A percentile compares a stretch with the other conserved stretches of the same genome.
Evolutionary conservation across 2,888 invertebrate species (phyloP).

Genomic region (Lycocerus yunnanus): DNA sequence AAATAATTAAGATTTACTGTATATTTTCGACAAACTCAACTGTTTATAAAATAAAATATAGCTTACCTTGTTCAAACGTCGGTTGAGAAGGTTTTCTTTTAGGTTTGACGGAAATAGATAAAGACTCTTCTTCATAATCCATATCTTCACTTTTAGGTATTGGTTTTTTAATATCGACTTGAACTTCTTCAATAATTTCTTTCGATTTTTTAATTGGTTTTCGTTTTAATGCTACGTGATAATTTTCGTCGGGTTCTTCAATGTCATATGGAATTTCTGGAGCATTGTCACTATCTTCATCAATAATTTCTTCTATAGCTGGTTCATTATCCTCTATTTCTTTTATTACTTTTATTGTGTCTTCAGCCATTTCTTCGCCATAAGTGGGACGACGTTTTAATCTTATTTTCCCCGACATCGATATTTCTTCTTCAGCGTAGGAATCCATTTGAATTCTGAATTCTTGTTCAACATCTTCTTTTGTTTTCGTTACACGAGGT

Average conservation of each 20-base stretch:
- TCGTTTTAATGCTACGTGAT: constrained; percentile 55
- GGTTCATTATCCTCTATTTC: constrained; percentile 68
- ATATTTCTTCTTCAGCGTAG: constrained; percentile 86
- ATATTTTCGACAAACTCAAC: no score
- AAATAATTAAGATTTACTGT: no score
- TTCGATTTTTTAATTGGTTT: constrained; percentile 66
- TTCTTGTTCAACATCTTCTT: constrained; percentile 88
- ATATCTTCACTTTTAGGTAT: constrained; percentile 56
- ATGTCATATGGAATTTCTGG: constrained; percentile 61
- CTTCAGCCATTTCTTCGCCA: constrained; percentile 77
- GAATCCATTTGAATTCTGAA: constrained; percentile 85
- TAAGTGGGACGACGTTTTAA: constrained; percentile 75
- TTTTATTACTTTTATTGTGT: constrained; percentile 70
- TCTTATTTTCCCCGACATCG: constrained; percentile 82
- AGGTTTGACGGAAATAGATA: constrained; percentile 72
- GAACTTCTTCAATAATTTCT: constrained; percentile 65
- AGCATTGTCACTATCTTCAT: constrained; percentile 64
- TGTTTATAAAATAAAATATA: no score
- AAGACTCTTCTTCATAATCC: constrained; percentile 70
- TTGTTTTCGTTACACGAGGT: constrained; percentile 75
- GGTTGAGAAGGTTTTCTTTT: constrained; percentile 70
- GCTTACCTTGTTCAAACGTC: constrained; percentile 69
- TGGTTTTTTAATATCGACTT: constrained; percentile 59
- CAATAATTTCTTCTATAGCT: constrained; percentile 66
- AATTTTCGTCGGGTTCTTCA: constrained; percentile 60